Base-by-base conservation (phyloP, 2,797 vertebrate species). In the Sebastes miniatus region DNA sequence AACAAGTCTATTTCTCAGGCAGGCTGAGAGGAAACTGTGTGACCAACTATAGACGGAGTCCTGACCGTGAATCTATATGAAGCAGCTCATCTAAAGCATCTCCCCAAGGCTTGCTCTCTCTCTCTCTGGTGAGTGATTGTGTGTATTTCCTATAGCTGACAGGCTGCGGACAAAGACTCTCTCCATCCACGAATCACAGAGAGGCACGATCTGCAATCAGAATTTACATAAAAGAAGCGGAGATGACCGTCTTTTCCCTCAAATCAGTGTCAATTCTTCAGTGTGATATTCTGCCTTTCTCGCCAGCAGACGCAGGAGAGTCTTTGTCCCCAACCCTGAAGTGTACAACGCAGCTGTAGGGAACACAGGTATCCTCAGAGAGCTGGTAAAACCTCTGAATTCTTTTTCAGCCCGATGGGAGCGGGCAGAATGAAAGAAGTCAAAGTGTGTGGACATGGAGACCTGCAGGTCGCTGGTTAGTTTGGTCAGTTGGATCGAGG, bases 331-430 rank as follows among this genome's bases (percentile, higher is more conserved):
- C 78, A 68, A 61, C 70, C 81, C 10, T 2, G 22, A 22, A 91
- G 67, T 81, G 71, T 68, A 81, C 69, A 73, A 82, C 77, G 86
- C 91, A 93, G 91, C 90, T 91, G 86, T 87, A 90, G 86, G 88
- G 80, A 92, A 92, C 87, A 92, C 88, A 69, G 8, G 8, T 67
- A 65, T 88, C 85, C 69, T 89, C 67, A 4, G 84, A 4, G 84
- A 83, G 83, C 93, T 87, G 89, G 94, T 95, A 95, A 96, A 96
- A 96, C 92, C 93, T 89, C 75, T 36, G 90, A 94, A 88, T 93
- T 95, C 89, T 94, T 93, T 95, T 90, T 92, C 80, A 86, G 88
- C 84, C 87, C 84, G 79, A 85, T 20, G 52, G 73, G 69, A 54
- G 65, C 76, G 77, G 92, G 90, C 83, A 84, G 79, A 93, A 88